Base-by-base conservation (phyloP, 2,797 vertebrate species). In the Threskiornis aethiopicus region DNA sequence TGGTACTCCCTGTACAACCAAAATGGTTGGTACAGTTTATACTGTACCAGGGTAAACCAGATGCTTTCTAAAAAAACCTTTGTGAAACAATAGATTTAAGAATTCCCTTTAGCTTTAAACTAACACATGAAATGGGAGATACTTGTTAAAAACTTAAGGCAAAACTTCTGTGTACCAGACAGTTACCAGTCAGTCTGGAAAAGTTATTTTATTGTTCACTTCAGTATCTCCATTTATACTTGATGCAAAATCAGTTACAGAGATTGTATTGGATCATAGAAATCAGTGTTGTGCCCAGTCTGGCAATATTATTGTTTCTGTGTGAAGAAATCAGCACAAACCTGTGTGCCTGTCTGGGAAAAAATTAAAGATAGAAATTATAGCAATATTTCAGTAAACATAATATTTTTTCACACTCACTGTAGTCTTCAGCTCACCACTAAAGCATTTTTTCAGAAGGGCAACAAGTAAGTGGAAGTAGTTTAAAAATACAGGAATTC, bases 331-430 rank as follows among this genome's bases (percentile, higher is more conserved):
- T 46, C 20, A 42, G 1, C 0, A 15, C 5, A 80, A 85, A 55
- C 2, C 4, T 35, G 3, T 42, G 10, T 2, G 0, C 1, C 5
- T 44, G 77, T 76, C 39, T n/a, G 24, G 21, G 22, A 42, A 81
- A 80, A 72, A 24, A 24, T 12, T 22, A 26, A 37, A 57, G 3
- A 41, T 3, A 69, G 55, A 78, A 69, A 39, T 51, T 35, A 61
- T 10, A 66, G 9, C 4, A 59, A 18, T 57, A 44, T 59, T 80
- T 58, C 25, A 52, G 5, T 42, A 51, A 72, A 91, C 51, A 51
- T 35, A 28, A 2, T 25, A 3, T 15, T 54, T 73, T 93, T 82
- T 65, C 8, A 39, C 42, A 35, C 5, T 84, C 25, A 18, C 13
- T 62, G 5, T 39, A 54, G 31, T 84, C n/a, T 49, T 71, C 9